These are phyloP conservation scores for Geotrupes spiniger DNA, from an alignment of 2,888 invertebrate species.

Conservation along the genomic window DNA sequence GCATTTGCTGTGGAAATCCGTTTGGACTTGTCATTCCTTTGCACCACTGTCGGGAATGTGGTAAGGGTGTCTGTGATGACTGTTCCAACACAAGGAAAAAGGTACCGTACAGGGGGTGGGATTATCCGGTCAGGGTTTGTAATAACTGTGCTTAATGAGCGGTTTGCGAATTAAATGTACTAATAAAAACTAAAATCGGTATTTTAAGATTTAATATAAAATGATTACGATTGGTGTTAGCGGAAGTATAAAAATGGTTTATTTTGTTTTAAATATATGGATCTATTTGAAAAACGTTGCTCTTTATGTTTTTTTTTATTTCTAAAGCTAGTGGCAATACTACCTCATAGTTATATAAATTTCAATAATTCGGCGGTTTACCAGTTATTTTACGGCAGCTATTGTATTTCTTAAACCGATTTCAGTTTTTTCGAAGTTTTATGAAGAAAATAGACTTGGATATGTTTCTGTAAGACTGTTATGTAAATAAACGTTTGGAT, in stretches of 20 bases:
- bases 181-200: too few relatives aligned
- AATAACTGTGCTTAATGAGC: conserved; percentile 54
- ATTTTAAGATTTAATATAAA: too few relatives aligned
- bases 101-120: conserved; percentile 74
- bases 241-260: too few relatives aligned
- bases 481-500: conserved; percentile 6
- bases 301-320: too few relatives aligned
- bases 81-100: conserved; percentile 60
- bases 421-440: background rate
- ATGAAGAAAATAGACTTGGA: background rate
- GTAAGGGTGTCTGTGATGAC: conserved; percentile 65
- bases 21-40: conserved; percentile 57
- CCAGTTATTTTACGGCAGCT: too few relatives aligned
- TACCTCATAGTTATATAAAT: too few relatives aligned
- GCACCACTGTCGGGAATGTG: conserved; percentile 73
- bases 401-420: background rate
- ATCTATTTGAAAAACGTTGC: too few relatives aligned
- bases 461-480: conserved; percentile 3
- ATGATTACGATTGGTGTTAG: too few relatives aligned
- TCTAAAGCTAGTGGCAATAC: too few relatives aligned
- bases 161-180: too few relatives aligned
- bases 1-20: conserved; percentile 61
- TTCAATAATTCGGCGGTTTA: too few relatives aligned
- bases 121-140: conserved; percentile 70
- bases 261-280: conserved; percentile 3